Conservation (phyloP, 1,140 invertebrate species). For the Drosophila leontia region DNA sequence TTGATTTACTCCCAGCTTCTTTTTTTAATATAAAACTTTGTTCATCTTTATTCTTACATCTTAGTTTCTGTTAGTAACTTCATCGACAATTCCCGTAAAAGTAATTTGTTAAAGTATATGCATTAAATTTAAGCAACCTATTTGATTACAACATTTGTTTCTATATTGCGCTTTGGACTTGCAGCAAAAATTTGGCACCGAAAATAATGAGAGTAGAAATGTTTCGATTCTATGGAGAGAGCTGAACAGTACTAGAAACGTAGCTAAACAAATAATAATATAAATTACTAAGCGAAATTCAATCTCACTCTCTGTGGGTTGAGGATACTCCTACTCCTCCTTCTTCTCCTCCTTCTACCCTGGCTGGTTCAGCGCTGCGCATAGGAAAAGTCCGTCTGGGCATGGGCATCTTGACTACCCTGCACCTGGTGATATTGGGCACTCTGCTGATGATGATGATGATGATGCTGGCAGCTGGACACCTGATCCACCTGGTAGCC, state of each 20-base stretch:
- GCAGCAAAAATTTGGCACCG: conserved; percentile 71
- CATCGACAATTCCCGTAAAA: conserved; percentile 66
- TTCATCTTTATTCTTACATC: conserved; percentile 53
- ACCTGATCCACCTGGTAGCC: conserved; percentile 38
- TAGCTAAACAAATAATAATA: conserved; percentile 39
- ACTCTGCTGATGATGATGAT: conserved; percentile 48
- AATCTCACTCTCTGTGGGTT: conserved; percentile 62
- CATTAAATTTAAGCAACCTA: conserved; percentile 55
- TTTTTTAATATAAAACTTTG: conserved; percentile 19
- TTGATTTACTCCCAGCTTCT: conserved; percentile 53
- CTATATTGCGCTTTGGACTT: conserved; percentile 64
- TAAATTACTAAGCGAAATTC: conserved; percentile 33
- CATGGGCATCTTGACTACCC: conserved; percentile 61
- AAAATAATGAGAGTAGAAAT: conserved; percentile 50
- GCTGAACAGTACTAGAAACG: conserved; percentile 16
- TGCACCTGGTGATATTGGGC: conserved; percentile 16
- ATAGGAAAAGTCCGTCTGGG: conserved; percentile 72
- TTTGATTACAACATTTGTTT: conserved; percentile 67
- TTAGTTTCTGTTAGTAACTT: conserved; percentile 71
- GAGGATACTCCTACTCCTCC: background rate
- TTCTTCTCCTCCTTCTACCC: background rate
- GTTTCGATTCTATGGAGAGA: conserved; percentile 22
- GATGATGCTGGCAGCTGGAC: conserved; percentile 47
- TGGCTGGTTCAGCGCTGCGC: conserved; percentile 44
- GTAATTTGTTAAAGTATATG: conserved; percentile 27